Evolutionary conservation across 2,797 vertebrate genomes (phyloP), one percentile per base, ranked within the genome.

Genomic region (Gadopsis marmoratus): DNA sequence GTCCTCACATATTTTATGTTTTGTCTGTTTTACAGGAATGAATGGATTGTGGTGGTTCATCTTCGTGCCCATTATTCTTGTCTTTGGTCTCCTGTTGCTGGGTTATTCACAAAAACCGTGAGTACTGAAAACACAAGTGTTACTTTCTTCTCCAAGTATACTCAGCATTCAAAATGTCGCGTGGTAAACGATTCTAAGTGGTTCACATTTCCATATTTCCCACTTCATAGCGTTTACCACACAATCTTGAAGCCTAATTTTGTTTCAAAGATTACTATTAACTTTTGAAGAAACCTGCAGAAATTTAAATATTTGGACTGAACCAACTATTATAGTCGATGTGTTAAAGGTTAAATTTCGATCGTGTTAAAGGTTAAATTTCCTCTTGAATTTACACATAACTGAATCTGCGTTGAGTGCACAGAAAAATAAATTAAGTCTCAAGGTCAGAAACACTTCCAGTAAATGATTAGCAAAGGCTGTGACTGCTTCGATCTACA

Each of bases 381-480:
- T 58, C 8, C 1, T 8, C 17, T 37, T 11, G 7, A 23, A 37
- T 43, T n/a, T 5, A 14, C 4, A 4, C 31, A 7, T 10, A 26
- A 8, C 3, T n/a, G 12, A 33, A 51, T 23, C 37, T 8, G n/a
- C 21, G 47, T 31, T 43, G 35, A 29, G 16, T 50, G 12, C 6
- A 0, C 50, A 66, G 19, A 53, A 31, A 21, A 8, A n/a, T 0
- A n/a, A 45, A 43, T 58, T 0, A 26, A 65, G 0, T 8, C 21
- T 67, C 17, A 54, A 75, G 61, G 80, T 88, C 76, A 75, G 12
- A 39, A 43, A 21, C 13, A 3, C 31, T 9, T 94, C 93, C 92
- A 83, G 95, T 94, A 95, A 95, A 78, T 54, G 82, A 89, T 87
- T 64, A 88, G 61, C 76, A 55, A 79, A 71, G 31, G 37, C 31